phyloP scores from a whole-genome alignment of 2,797 vertebrate species.

The Sebastes nivosus region DNA sequence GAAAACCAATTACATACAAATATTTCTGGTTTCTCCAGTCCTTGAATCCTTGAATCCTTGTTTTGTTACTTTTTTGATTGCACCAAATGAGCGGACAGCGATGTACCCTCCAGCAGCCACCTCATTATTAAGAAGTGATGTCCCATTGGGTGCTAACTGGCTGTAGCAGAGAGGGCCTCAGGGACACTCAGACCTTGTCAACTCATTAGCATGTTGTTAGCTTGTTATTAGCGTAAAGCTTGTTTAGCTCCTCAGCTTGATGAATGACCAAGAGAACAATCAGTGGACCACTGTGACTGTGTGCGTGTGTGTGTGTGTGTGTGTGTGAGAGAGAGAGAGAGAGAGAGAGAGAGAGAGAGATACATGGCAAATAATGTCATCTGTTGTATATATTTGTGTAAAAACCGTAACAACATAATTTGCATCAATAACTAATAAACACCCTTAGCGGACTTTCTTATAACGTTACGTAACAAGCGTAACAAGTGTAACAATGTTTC shows the following conservation, averaged over 20 bases:
- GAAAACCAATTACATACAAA: background rate
- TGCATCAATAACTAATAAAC: no score
- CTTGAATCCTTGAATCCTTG: background rate
- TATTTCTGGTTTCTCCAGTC: background rate
- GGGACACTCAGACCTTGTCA: conserved; percentile 46
- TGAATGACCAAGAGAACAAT: conserved; percentile 30
- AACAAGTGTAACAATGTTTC: no score
- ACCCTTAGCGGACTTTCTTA: no score
- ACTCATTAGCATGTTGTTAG: conserved; percentile 56
- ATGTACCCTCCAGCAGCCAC: conserved; percentile 1
- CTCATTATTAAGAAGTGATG: conserved; percentile 30
- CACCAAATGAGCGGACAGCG: background rate
- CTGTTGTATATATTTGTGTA: background rate
- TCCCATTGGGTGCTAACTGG: conserved; percentile 52
- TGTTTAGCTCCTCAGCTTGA: conserved; percentile 32
- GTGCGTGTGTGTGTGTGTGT: conserved; percentile 3
- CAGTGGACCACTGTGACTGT: conserved; percentile 4
- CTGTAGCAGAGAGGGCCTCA: conserved; percentile 30
- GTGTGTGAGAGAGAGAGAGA: background rate
- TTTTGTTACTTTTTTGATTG: background rate
- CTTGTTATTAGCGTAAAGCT: conserved; percentile 48
- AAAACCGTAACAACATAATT: no score
- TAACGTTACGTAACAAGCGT: no score
- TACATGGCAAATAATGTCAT: background rate
- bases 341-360: background rate